Base-by-base conservation (phyloP, 2,797 vertebrate genomes). In the Phoxinus dragarum region DNA sequence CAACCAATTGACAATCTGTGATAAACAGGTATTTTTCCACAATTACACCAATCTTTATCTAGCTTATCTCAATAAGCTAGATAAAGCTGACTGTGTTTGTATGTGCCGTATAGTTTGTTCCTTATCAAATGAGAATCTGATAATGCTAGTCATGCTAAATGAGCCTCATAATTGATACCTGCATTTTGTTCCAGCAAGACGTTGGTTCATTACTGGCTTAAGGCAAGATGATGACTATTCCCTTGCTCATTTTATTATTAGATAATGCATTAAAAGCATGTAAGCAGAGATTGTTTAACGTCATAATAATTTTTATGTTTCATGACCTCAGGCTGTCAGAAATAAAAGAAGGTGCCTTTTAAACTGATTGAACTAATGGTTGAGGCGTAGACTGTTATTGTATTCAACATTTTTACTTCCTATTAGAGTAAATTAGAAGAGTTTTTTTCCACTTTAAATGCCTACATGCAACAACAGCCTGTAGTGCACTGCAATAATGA, bases 1-100 rank as follows among this genome's bases (percentile, higher is more conserved):
- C 82, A 74, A 89, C 91, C 86, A 86, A 79, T 87, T 90, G 89
- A 72, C 81, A 87, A 82, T 91, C 88, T 72, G 82, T 92, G 12
- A 89, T 90, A 31, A 31, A 16, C 61, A 31, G 27, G 93, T 92
- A 89, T 89, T 89, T 66, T 88, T 5, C 86, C 88, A 92, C 92
- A 90, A 91, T 89, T 59, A 80, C 88, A 86, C 84, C 89, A 91
- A 88, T 87, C 86, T 86, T 78, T 27, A 27, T 27, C 27, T 27
- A 27, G 27, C 27, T 27, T 27, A 27, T 27, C 27, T 27, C 27
- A 1, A 27, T 27, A 27, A 27, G 1, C 27, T 27, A 27, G 27
- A 27, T 27, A 27, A 27, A 27, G 27, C 27, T 27, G 67, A 56
- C 40, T 42, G 67, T 56, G 49, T 54, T 81, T 67, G 31, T 36